Percentiles rank a stretch among this genome's conserved stretches.
These are phyloP conservation scores for Tipula unca DNA, from an alignment of 2,888 invertebrate genomes.

Conservation along the genomic window DNA sequence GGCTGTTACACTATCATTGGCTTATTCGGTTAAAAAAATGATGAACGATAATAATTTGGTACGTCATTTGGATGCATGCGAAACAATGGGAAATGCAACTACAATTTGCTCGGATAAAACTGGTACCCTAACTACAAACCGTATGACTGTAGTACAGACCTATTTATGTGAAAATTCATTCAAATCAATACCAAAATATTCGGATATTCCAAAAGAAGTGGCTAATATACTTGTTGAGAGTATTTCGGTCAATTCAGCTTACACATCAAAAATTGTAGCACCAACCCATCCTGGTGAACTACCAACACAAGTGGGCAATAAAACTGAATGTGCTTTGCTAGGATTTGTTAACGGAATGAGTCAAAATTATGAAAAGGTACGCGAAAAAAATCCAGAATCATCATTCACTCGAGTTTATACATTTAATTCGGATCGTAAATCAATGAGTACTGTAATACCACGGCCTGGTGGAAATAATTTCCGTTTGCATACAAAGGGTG, in stretches of 20 bases:
- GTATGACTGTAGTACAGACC: constrained; percentile 97
- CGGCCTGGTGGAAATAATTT: constrained; percentile 65
- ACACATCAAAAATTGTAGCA: constrained; percentile 86
- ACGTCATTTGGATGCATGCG: constrained; percentile 98
- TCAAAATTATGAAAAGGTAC: constrained; percentile 84
- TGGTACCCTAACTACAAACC: constrained; percentile 95
- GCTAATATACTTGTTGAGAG: constrained; percentile 77
- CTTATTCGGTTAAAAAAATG: constrained; percentile 99
- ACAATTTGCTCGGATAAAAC: constrained; percentile 47
- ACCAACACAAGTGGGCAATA: constrained; percentile 96
- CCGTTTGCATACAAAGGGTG: constrained; percentile 93
- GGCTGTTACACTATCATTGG: constrained; percentile 95
- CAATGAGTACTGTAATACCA: constrained; percentile 95
- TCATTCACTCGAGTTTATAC: constrained; percentile 88
- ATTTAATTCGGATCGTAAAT: constrained; percentile 99
- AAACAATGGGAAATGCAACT: constrained; percentile 99
- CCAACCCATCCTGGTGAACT: constrained; percentile 64
- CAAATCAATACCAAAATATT: constrained; percentile 79
- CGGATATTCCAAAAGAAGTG: constrained; percentile 74
- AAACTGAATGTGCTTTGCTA: constrained; percentile 95
- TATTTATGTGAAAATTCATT: constrained; percentile 89
- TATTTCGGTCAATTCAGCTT: constrained; percentile 92
- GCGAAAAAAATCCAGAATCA: constrained; percentile 88
- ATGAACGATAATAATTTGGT: constrained; percentile 99
- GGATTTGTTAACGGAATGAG: constrained; percentile 88